A percentile compares a stretch with the other conserved stretches of the same genome.
Evolutionary conservation across 1,140 invertebrate species (phyloP).

Genomic region (Brachionus koreanus): DNA sequence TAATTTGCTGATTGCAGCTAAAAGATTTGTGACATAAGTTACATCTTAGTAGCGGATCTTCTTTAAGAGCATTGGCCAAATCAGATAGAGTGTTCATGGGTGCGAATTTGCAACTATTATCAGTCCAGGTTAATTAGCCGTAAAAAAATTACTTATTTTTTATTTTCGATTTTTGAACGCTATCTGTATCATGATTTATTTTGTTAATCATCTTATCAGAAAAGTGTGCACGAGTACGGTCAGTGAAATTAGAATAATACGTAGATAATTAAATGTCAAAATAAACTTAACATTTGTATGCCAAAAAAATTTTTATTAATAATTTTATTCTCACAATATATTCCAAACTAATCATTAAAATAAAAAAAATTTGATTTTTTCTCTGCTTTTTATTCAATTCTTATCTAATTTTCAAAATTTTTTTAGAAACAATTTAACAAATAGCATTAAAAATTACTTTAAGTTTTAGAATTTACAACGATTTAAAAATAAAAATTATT

Average conservation of each 20-base stretch:
- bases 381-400: too few relatives aligned
- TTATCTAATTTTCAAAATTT: too few relatives aligned
- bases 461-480: too few relatives aligned
- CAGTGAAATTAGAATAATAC: background rate
- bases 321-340: too few relatives aligned
- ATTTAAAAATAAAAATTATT: too few relatives aligned
- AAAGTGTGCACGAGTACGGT: background rate
- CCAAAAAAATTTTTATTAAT: too few relatives aligned
- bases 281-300: background rate
- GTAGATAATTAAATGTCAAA: background rate
- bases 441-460: too few relatives aligned
- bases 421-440: too few relatives aligned
- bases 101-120: background rate
- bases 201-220: background rate
- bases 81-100: background rate
- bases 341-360: too few relatives aligned
- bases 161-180: background rate
- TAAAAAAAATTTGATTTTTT: too few relatives aligned
- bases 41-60: background rate
- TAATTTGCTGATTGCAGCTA: conserved; percentile 89
- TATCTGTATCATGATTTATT: background rate
- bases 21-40: conserved; percentile 67
- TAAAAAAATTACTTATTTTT: background rate
- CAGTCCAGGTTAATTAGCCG: background rate
- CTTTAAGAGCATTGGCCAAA: background rate